Percentiles rank a stretch among this genome's conserved stretches.
These are phyloP conservation scores for Staurois parvus DNA, from an alignment of 2,797 vertebrate species.

Conservation along the genomic window DNA sequence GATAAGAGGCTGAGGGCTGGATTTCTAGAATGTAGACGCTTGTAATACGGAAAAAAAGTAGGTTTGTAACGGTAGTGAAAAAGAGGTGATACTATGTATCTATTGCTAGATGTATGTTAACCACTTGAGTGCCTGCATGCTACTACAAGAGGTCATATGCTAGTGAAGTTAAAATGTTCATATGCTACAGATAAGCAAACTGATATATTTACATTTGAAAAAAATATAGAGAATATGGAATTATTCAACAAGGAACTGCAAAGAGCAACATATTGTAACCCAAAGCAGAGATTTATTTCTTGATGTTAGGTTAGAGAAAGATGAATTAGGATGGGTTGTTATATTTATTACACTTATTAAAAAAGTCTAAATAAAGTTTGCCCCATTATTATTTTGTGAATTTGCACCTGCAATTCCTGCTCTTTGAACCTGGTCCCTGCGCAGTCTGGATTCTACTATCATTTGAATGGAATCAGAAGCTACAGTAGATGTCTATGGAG, in stretches of 20 bases:
- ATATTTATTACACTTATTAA: not conserved
- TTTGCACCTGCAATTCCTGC: no score
- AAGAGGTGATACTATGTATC: slow-evolving; percentile 51
- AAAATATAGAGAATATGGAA: no score
- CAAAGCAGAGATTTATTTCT: not conserved
- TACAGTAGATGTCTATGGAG: no score
- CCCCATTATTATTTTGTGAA: no score
- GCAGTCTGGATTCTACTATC: no score
- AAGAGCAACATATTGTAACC: not conserved
- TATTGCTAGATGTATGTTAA: slow-evolving; percentile 39
- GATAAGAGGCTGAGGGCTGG: slow-evolving; percentile 65
- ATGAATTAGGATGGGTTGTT: no score
- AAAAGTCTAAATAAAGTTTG: not conserved
- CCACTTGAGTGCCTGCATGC: slow-evolving; percentile 9
- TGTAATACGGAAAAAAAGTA: slow-evolving; percentile 54
- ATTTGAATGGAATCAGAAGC: no score
- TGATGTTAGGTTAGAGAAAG: no score
- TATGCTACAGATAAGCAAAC: not conserved
- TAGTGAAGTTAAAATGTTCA: not conserved
- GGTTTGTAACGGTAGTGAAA: slow-evolving; percentile 39
- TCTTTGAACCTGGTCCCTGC: no score
- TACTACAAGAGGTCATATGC: slow-evolving; percentile 14
- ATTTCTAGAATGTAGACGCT: slow-evolving; percentile 53
- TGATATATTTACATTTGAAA: not conserved
- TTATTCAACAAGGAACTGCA: no score